Conservation (phyloP, 2,113 vertebrate species). For the Anhinga anhinga region DNA sequence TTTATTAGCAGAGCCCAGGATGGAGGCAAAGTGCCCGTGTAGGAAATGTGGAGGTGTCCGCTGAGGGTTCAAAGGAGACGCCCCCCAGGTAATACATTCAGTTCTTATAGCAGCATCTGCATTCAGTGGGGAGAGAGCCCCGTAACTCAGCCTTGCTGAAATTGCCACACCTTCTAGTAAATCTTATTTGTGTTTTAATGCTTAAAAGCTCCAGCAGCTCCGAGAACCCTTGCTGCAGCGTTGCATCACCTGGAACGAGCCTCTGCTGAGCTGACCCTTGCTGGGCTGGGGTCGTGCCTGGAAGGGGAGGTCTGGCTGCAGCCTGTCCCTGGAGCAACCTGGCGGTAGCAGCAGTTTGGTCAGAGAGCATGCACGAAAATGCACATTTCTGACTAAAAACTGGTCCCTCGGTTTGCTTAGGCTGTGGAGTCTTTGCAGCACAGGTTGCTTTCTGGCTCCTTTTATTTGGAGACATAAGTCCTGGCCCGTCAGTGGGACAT, state of each 20-base stretch:
- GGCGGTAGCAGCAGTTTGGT: background rate
- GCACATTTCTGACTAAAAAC: background rate
- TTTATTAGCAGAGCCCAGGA: background rate
- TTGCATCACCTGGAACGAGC: background rate
- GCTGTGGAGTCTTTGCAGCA: background rate
- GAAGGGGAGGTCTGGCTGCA: background rate
- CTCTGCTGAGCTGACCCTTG: background rate
- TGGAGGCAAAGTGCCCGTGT: rapidly evolving
- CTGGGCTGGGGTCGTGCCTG: background rate
- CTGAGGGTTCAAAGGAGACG: background rate
- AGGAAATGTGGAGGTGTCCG: background rate
- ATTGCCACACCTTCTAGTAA: background rate
- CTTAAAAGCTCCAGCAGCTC: background rate
- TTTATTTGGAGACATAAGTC: background rate
- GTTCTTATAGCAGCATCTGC: background rate
- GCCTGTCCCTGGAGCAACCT: background rate
- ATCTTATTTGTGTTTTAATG: background rate
- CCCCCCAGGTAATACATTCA: background rate
- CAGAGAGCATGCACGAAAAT: background rate
- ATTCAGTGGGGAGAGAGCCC: background rate
- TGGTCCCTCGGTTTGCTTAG: rapidly evolving
- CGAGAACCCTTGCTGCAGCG: rapidly evolving
- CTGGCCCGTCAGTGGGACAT: rapidly evolving
- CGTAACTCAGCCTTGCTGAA: background rate
- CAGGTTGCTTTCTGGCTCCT: background rate